Conservation (phyloP, 2,797 vertebrate genomes). For the Echeneis naucrates region DNA sequence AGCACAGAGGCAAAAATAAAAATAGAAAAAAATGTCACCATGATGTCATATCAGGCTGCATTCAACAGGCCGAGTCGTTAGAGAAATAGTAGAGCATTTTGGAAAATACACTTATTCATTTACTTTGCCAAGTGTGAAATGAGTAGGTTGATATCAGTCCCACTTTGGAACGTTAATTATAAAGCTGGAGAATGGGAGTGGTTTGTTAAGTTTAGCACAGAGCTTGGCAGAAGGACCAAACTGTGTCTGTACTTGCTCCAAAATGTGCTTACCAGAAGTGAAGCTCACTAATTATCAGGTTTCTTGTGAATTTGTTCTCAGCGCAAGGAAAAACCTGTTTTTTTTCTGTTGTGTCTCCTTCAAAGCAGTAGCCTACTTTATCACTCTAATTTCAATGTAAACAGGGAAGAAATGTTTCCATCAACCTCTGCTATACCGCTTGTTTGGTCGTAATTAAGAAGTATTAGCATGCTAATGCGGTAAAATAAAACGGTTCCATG, state of each 20-base stretch:
- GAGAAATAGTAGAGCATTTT: slow-evolving; percentile 37
- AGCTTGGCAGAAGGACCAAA: background rate
- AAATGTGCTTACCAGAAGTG: background rate
- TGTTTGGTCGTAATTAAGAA: background rate
- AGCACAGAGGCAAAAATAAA: slow-evolving; percentile 11
- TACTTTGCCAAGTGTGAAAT: slow-evolving; percentile 5
- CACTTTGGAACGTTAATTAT: background rate
- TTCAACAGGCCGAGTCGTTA: slow-evolving; percentile 31
- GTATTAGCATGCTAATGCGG: background rate
- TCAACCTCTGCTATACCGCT: background rate
- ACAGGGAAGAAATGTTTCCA: background rate
- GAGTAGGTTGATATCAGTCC: background rate
- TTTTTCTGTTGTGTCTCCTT: background rate
- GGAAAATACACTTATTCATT: slow-evolving; percentile 7
- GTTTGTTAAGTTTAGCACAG: slow-evolving; percentile 14
- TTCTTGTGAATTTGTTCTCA: too few relatives aligned
- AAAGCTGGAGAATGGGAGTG: background rate
- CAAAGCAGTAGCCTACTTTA: background rate
- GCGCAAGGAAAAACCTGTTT: background rate
- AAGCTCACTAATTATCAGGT: background rate
- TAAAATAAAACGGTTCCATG: background rate
- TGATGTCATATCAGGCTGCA: slow-evolving; percentile 61
- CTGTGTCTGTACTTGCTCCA: background rate
- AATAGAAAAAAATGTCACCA: slow-evolving; percentile 11
- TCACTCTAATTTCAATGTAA: background rate